A percentile compares a stretch with the other conserved stretches of the same genome.
phyloP scores from a whole-genome alignment of 2,888 invertebrate genomes.

The Apodemia duryi region DNA sequence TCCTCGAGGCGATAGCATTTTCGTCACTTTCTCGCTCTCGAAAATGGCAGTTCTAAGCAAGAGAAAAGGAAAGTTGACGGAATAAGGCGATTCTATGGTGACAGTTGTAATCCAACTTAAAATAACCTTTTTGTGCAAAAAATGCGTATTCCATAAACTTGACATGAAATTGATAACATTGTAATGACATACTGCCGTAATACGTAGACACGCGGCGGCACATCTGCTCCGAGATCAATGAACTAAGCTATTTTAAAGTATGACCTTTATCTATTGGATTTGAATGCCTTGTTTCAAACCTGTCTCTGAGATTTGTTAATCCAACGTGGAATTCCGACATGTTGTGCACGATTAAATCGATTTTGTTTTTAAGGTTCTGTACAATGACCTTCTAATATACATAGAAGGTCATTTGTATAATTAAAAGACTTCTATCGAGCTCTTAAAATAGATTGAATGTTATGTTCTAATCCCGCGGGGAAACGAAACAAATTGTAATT shows the following conservation, averaged over 20 bases:
- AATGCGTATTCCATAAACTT: not conserved
- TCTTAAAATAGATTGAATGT: too few relatives aligned
- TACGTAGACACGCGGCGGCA: constrained; percentile 7
- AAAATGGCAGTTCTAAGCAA: too few relatives aligned
- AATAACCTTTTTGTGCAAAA: not conserved
- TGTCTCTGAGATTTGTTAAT: constrained; percentile 13
- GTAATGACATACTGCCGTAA: constrained; percentile 1
- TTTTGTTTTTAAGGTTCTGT: not conserved
- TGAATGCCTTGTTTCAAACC: constrained; percentile 12
- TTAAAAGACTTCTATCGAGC: not conserved
- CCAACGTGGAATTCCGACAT: constrained; percentile 11
- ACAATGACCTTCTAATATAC: too few relatives aligned
- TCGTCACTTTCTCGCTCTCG: too few relatives aligned
- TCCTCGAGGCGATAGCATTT: too few relatives aligned
- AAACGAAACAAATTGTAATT: too few relatives aligned
- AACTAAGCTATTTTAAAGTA: constrained; percentile 13
- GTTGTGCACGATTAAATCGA: not conserved
- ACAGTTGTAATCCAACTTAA: not conserved
- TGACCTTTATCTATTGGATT: constrained; percentile 14
- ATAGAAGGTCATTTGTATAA: not conserved
- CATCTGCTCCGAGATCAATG: constrained; percentile 15
- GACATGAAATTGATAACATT: not conserved
- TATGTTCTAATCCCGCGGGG: too few relatives aligned
- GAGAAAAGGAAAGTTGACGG: too few relatives aligned
- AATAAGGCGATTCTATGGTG: too few relatives aligned